Base-by-base conservation (phyloP, 2,797 vertebrate species). In the Enteromius viviparus region DNA sequence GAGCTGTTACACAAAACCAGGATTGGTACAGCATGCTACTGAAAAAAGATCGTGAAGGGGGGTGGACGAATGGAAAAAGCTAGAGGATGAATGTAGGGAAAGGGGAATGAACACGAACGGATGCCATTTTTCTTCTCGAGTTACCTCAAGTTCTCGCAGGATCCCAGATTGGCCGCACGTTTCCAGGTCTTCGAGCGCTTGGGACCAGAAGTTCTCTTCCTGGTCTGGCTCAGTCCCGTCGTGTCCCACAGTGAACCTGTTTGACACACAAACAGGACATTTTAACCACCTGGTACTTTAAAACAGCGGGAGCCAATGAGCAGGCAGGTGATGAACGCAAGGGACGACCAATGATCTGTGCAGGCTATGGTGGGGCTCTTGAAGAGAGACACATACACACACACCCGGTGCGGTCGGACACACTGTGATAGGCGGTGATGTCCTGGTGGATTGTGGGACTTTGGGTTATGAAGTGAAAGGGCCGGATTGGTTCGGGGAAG, bases 191-290 rank as follows among this genome's bases (percentile, higher is more conserved):
- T 99, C 98, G 91, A 99, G 94, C 0, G 98, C 98, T 91, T 99
- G 97, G 85, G 98, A 99, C 98, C 98, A 99, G 94, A 99, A 99
- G 90, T 96, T 99, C 93, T 99, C 98, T 84, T 99, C 97, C 91
- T 98, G 98, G 91, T 99, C 98, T 0, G 95, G 95, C 89, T 99
- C 97, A 0, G 94, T 93, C 78, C 95, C 95, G 14, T 98, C 97
- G 0, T 96, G 95, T n/a, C 94, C 93, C 82, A 96, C 97, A 62
- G 94, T 88, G 87, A 97, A 98, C 91, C 98, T 99, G 90, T 80
- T 37, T n/a, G 53, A 70, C 78, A 78, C 51, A 83, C 40, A 83
- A 65, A 62, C 1, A 3, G 14, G 4, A 78, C 29, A 0, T 71
- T 84, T 89, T 85, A 66, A 70, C 32, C 23, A 21, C 37, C 71